Base-by-base conservation (phyloP, 1,140 invertebrate genomes). In the Drosophila navojoa region DNA sequence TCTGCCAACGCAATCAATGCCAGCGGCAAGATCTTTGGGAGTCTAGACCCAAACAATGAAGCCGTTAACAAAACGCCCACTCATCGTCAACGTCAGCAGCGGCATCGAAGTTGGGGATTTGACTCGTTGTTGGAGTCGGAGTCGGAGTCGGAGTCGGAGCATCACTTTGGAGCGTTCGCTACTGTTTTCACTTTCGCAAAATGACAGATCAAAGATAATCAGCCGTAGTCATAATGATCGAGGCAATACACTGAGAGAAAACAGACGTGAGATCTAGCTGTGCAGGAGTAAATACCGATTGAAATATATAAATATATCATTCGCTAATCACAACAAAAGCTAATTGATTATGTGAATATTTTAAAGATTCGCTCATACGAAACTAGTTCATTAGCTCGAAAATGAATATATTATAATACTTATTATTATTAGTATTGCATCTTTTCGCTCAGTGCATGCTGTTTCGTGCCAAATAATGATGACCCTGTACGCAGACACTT, bases 121-220 rank as follows among this genome's bases (percentile, higher is more conserved):
- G 19, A 15, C 45, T 40, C 44, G 59, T 52, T 44, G 64, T 58
- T 16, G 15, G n/a, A 16, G 49, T 40, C 53, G 59, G 50, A 49
- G 64, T 58, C 22, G 9, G 22, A 16, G 4, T 13, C 10, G 42
- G 52, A 10, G 49, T 50, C 49, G 19, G 44, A 15, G 42, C 59
- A 40, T 35, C 53, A 50, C 7, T 66, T 27, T 63, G 16, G 32
- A 22, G 19, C 50, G 15, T 44, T 25, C 57, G 63, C 69, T 79
- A 62, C 66, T 76, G 63, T 74, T 89, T 74, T 89, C 76, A 70
- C 66, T 72, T 79, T 79, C 47, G 76, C 62, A 69, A 61, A 81
- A 89, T 77, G 66, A 79, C 79, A 79, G 82, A 79, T 87, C 79
- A 79, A 82, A 82, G 79, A 81, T 87, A 73, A 70, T 68, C 71